Conservation (phyloP, 2,113 vertebrate species). For the Petrocephalus microphthalmus region DNA sequence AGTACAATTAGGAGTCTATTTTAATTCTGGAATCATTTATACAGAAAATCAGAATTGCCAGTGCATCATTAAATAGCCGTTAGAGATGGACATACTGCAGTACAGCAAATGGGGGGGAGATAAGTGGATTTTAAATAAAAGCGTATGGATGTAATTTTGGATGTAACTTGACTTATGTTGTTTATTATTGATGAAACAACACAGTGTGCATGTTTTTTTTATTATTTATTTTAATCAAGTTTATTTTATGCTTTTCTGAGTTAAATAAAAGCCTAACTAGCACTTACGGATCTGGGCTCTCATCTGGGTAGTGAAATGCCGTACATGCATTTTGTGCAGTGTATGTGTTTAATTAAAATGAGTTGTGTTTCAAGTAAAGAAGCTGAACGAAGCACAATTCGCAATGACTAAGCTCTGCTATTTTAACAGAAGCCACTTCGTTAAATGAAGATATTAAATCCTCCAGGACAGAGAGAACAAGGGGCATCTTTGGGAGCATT, state of each 20-base stretch:
- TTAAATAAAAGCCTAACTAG: neutral
- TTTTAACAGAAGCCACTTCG: neutral
- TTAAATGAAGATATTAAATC: conserved; percentile 9
- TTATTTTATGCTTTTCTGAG: neutral
- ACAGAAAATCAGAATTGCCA: neutral
- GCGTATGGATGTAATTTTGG: neutral
- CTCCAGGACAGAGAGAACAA: neutral
- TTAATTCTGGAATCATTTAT: conserved; percentile 1
- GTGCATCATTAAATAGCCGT: neutral
- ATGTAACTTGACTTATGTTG: neutral
- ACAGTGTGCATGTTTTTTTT: neutral
- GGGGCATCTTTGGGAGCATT: conserved; percentile 2
- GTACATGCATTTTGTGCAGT: neutral
- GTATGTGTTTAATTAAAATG: conserved; percentile 5
- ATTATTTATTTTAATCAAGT: neutral
- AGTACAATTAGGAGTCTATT: neutral
- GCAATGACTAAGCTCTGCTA: neutral
- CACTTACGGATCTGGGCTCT: neutral
- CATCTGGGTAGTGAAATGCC: neutral
- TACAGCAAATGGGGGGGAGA: neutral
- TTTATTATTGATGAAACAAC: conserved; percentile 3
- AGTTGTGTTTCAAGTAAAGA: neutral
- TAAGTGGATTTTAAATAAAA: neutral
- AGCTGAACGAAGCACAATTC: conserved; percentile 2
- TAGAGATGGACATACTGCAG: neutral